These are phyloP conservation scores for Taurulus bubalis DNA, from an alignment of 2,113 vertebrate genomes.

Conservation along the genomic window DNA sequence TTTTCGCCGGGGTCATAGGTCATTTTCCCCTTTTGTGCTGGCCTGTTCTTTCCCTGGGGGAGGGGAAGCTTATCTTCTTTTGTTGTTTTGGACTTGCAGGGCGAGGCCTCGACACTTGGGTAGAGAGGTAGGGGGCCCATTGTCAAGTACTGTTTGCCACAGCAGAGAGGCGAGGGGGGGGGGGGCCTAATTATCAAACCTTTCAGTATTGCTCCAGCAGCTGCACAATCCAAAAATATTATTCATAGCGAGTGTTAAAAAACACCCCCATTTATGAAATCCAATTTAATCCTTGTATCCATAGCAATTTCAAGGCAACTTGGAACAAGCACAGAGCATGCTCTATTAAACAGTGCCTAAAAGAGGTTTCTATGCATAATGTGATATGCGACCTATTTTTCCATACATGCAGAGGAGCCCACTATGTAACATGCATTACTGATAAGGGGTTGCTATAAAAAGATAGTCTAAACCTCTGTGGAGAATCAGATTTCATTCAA, in stretches of 20 bases:
- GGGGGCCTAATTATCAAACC: slow-evolving; percentile 68
- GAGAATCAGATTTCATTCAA: slow-evolving; percentile 69
- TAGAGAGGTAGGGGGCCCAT: slow-evolving; percentile 7
- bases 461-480: slow-evolving; percentile 56
- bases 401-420: slow-evolving; percentile 56
- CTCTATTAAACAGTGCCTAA: slow-evolving; percentile 60
- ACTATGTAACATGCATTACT: slow-evolving; percentile 56
- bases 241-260: slow-evolving; percentile 66
- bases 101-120: slow-evolving; percentile 61
- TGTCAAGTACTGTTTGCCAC: slow-evolving; percentile 64
- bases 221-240: slow-evolving; percentile 76
- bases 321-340: slow-evolving; percentile 43
- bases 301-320: slow-evolving; percentile 72
- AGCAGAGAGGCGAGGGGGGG: slow-evolving; percentile 34
- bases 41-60: slow-evolving; percentile 67
- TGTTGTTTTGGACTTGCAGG: slow-evolving; percentile 75
- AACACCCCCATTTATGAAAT: slow-evolving; percentile 66
- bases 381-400: slow-evolving; percentile 73
- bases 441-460: slow-evolving; percentile 68
- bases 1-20: slow-evolving; percentile 70
- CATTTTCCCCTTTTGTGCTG: slow-evolving; percentile 66
- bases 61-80: slow-evolving; percentile 71
- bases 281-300: slow-evolving; percentile 76
- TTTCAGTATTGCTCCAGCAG: slow-evolving; percentile 66
- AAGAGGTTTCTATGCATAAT: slow-evolving; percentile 69